Base-by-base conservation (phyloP, 2,797 vertebrate genomes). In the Onychomys arenicola region DNA sequence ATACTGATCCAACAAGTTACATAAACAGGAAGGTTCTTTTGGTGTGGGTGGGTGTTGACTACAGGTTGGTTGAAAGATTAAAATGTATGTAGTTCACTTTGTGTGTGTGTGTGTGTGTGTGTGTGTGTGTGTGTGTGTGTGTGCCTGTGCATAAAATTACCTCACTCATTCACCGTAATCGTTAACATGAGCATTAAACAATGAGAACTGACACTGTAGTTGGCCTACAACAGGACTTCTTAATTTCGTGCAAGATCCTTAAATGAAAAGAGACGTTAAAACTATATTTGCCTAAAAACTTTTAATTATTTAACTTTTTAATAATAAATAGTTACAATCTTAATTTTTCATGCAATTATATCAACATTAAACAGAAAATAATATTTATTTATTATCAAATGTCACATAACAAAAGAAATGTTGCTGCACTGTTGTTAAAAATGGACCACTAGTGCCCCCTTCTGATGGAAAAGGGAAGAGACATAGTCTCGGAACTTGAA, bases 401-500 rank as follows among this genome's bases (percentile, higher is more conserved):
- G 96, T 93, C 84, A 32, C 90, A 95, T 96, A 98, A 98, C 98
- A 98, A 98, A 98, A 98, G 97, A 97, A 96, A 85, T 32, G 90
- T 82, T 85, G 88, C 77, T 85, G 37, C 1, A 0, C 75, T 89
- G 32, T 67, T 98, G 82, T 96, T 98, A 98, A 91, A 93, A 98
- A 91, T 98, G 97, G 98, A 98, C 93, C 97, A 43, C 98, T 98
- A 98, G 97, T 98, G 98, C 98, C 98, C 98, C 97, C 98, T 99
- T 98, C 98, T 98, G 98, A 95, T 97, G 63, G 0, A 76, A 98
- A 92, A 40, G 91, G 90, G 97, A 97, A 92, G 96, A 96, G 97
- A 67, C 61, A 76, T 89, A 52, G 37, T 77, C 17, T 86, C 85
- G 86, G 96, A 73, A 97, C 97, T 93, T 95, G 40, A 91, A 92